Evolutionary conservation across 2,113 vertebrate genomes (phyloP).

Genomic region (Tinamus guttatus): DNA sequence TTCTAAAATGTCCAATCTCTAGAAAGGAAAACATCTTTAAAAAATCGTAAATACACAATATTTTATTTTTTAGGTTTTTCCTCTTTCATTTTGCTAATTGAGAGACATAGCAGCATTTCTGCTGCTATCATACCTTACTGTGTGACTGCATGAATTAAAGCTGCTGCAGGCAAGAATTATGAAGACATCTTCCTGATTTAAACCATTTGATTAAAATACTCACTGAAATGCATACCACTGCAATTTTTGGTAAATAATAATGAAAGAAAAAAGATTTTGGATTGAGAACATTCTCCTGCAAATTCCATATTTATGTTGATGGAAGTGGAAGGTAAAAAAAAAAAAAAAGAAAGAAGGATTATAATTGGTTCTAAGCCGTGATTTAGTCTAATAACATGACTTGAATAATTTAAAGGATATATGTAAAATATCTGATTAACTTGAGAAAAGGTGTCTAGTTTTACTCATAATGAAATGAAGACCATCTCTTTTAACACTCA

Average conservation of each 20-base stretch:
- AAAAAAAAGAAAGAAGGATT: background rate
- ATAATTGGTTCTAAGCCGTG: background rate
- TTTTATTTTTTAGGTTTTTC: background rate
- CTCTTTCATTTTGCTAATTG: background rate
- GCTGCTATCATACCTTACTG: too few relatives aligned
- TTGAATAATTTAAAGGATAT: background rate
- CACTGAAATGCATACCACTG: background rate
- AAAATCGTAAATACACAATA: background rate
- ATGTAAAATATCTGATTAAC: background rate
- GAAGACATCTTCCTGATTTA: background rate
- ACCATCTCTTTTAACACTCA: background rate
- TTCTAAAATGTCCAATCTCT: background rate
- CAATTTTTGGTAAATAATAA: background rate
- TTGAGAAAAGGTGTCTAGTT: background rate
- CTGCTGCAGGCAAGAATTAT: background rate
- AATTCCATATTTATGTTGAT: background rate
- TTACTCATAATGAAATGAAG: background rate
- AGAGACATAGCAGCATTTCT: background rate
- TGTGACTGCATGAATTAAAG: background rate
- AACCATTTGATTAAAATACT: background rate
- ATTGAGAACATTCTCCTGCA: background rate
- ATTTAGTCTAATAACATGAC: background rate
- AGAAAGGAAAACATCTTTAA: background rate
- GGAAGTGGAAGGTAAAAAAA: background rate
- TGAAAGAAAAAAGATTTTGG: background rate